Conservation (phyloP, 2,888 invertebrate genomes). For the Ommatoiulus sabulosus region DNA sequence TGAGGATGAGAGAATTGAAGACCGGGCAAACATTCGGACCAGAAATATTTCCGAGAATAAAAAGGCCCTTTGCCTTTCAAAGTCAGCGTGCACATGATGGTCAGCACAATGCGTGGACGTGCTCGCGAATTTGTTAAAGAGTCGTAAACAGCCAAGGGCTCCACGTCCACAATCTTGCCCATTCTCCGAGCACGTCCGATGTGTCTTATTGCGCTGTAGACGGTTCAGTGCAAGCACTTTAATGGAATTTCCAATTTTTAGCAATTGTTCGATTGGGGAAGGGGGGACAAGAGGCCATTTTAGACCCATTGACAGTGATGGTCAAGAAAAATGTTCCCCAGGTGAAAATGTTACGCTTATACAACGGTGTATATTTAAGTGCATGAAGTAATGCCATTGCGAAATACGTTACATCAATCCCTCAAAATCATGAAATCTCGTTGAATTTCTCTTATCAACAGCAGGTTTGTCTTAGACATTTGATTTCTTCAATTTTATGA, state of each 20-base stretch:
- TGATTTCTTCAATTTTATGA: too few species aligned
- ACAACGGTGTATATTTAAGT: background rate
- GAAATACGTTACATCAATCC: background rate
- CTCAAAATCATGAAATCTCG: background rate
- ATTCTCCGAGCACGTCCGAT: slow-evolving; percentile 6
- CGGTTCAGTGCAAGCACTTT: background rate
- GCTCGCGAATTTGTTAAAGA: background rate
- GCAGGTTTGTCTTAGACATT: too few species aligned
- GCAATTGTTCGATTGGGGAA: background rate
- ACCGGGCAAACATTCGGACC: background rate
- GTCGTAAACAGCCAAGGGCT: slow-evolving; percentile 19
- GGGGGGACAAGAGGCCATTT: background rate
- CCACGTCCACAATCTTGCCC: background rate
- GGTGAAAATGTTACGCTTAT: background rate
- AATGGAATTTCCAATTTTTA: background rate
- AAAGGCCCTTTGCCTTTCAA: slow-evolving; percentile 19
- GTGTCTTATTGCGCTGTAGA: background rate
- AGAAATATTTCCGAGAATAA: background rate
- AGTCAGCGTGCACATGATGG: background rate
- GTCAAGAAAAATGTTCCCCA: background rate
- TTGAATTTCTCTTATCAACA: background rate
- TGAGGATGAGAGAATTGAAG: background rate
- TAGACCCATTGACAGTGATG: background rate
- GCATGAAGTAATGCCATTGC: background rate
- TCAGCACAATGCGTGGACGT: background rate